Base-by-base conservation (phyloP, 2,888 invertebrate species). In the Drosophila ezoana region DNA sequence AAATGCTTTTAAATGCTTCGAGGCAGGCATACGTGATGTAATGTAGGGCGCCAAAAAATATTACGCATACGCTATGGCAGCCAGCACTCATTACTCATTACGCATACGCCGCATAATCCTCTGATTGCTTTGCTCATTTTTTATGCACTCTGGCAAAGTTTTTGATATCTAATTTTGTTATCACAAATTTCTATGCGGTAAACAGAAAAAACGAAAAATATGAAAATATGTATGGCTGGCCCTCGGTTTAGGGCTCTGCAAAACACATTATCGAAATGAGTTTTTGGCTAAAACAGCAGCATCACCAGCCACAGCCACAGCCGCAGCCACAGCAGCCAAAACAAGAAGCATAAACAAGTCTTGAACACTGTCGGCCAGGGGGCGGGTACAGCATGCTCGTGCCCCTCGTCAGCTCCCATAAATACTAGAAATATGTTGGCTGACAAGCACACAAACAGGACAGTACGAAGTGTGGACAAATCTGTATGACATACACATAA, bases 201-300 rank as follows among this genome's bases (percentile, higher is more conserved):
- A 65, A 41, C 60, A 61, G 57, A 43, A 68, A 32, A 53, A 32
- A 16, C 11, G 28, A 11, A 9, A 11, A 20, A 18, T 18, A 14
- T 6, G 14, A 28, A 20, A 14, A 51, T 51, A 16, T 53, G 3
- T 53, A 28, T 20, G n/a, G 52, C n/a, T 43, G 32, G 18, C 53
- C 6, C n/a, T 53, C 40, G n/a, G 52, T 32, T 32, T n/a, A 20
- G 43, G 45, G 37, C 43, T 56, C 44, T 47, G 54, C 48, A 57
- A 66, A 76, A 72, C 72, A 79, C 79, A 79, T 79, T 77, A 76
- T 72, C 80, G 57, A 77, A 80, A 76, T 80, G 80, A 78, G 61
- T 78, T 76, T 79, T 66, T 32, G 51, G 56, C 49, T 61, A 53
- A 64, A 79, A 66, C 76, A 71, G 63, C 66, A 65, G n/a, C 40